Evolutionary conservation across 2,797 vertebrate genomes (phyloP).

Genomic region (Coilia nasus): DNA sequence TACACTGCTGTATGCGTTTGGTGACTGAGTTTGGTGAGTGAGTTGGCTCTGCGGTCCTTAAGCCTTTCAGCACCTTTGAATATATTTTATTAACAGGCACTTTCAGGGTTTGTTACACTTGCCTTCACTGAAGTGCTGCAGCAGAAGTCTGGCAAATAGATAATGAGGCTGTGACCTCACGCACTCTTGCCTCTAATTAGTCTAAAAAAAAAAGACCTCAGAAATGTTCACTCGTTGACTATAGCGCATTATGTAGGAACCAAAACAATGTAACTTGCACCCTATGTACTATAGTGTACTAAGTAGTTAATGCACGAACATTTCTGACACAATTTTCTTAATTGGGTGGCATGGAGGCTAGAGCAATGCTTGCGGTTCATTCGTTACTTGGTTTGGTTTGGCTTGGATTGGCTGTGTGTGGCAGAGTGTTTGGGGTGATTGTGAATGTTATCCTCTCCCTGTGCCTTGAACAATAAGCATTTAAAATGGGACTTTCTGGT

Average conservation of each 20-base stretch:
- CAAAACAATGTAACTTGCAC: too few species aligned
- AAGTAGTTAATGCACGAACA: too few species aligned
- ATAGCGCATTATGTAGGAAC: too few species aligned
- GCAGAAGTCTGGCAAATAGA: background rate
- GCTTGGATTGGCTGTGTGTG: slow-evolving; percentile 13
- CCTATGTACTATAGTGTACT: too few species aligned
- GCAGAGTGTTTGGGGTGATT: slow-evolving; percentile 29
- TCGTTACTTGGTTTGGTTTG: background rate
- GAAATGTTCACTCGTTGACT: too few species aligned
- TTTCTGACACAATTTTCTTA: background rate
- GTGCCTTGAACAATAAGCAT: slow-evolving; percentile 72
- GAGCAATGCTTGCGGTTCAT: background rate
- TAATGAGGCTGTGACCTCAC: background rate
- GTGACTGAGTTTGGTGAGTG: slow-evolving; percentile 13
- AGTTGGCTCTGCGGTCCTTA: background rate
- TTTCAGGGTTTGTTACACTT: background rate
- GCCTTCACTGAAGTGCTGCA: background rate
- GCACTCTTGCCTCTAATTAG: background rate
- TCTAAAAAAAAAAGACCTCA: background rate
- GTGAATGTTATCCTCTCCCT: slow-evolving; percentile 37
- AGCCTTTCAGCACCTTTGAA: background rate
- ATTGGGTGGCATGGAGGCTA: background rate
- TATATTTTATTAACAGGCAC: background rate
- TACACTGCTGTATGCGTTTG: background rate
- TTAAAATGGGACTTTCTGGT: slow-evolving; percentile 80